phyloP scores from a whole-genome alignment of 2,888 invertebrate species.

The Cheilosia variabilis region DNA sequence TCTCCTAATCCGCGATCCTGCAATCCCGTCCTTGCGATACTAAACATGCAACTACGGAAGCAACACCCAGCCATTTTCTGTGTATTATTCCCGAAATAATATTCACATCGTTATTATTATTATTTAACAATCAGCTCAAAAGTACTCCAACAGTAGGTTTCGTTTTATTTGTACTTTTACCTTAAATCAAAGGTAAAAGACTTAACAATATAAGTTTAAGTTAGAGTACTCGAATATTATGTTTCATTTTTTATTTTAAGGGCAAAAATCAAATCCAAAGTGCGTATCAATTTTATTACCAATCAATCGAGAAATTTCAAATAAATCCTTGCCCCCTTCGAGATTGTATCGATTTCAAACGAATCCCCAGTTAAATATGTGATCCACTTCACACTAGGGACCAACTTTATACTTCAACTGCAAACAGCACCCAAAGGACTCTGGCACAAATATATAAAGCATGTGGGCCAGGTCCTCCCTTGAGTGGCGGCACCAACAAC shows the following conservation, averaged over 20 bases:
- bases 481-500: background rate
- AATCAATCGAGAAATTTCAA: slow-evolving; percentile 24
- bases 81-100: slow-evolving; percentile 10
- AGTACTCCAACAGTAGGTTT: background rate
- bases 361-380: slow-evolving; percentile 4
- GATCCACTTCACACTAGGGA: slow-evolving; percentile 35
- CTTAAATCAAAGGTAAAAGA: too few relatives aligned
- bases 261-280: slow-evolving; percentile 3
- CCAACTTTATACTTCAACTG: background rate
- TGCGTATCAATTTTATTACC: slow-evolving; percentile 43
- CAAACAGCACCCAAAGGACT: background rate
- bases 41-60: slow-evolving; percentile 2
- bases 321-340: slow-evolving; percentile 42
- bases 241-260: background rate
- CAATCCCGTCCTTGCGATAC: slow-evolving; percentile 30
- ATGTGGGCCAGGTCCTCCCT: background rate
- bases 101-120: slow-evolving; percentile 31
- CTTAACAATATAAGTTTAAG: too few relatives aligned
- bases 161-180: background rate
- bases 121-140: slow-evolving; percentile 14
- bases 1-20: background rate
- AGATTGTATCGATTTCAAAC: slow-evolving; percentile 24
- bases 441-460: slow-evolving; percentile 27
- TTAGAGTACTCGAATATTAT: background rate
- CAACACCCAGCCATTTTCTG: slow-evolving; percentile 1